phyloP scores from a whole-genome alignment of 1,140 invertebrate species.

The Ceratosolen solmsi region DNA sequence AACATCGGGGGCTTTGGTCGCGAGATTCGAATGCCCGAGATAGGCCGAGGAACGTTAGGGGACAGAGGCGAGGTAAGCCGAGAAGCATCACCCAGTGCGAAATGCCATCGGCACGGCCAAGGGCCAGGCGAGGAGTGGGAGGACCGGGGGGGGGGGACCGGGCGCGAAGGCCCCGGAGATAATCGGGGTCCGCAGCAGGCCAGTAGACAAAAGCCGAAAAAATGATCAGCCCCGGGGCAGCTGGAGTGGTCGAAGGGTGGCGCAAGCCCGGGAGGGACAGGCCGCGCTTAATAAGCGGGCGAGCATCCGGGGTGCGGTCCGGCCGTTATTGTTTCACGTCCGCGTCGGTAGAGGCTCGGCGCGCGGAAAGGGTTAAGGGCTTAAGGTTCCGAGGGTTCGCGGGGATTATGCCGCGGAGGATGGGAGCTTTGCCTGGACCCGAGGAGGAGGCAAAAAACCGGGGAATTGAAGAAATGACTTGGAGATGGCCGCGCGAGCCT shows the following conservation, averaged over 20 bases:
- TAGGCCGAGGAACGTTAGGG: background rate
- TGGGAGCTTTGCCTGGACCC: constrained; percentile 51
- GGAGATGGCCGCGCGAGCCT: background rate
- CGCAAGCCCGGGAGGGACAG: constrained; percentile 57
- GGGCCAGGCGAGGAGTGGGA: too few species aligned
- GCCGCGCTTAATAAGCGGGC: constrained; percentile 62
- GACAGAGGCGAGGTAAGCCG: too few species aligned
- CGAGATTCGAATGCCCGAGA: too few species aligned
- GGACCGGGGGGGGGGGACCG: too few species aligned
- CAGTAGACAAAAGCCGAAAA: constrained; percentile 56
- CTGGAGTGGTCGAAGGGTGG: constrained; percentile 48
- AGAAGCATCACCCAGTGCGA: too few species aligned
- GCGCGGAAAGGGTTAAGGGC: constrained; percentile 61
- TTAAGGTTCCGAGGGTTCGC: constrained; percentile 56
- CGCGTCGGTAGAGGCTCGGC: constrained; percentile 66
- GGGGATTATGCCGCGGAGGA: constrained; percentile 33
- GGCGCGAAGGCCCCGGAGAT: background rate
- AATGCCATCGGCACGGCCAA: too few species aligned
- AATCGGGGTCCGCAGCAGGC: constrained; percentile 6
- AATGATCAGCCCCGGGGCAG: constrained; percentile 63
- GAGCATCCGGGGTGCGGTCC: constrained; percentile 72
- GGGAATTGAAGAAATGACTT: constrained; percentile 47
- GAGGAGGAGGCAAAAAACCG: constrained; percentile 59
- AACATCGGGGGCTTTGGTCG: too few species aligned
- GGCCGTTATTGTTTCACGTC: constrained; percentile 67